Evolutionary conservation across 1,140 invertebrate species (phyloP).

Genomic region (Amphibalanus amphitrite): DNA sequence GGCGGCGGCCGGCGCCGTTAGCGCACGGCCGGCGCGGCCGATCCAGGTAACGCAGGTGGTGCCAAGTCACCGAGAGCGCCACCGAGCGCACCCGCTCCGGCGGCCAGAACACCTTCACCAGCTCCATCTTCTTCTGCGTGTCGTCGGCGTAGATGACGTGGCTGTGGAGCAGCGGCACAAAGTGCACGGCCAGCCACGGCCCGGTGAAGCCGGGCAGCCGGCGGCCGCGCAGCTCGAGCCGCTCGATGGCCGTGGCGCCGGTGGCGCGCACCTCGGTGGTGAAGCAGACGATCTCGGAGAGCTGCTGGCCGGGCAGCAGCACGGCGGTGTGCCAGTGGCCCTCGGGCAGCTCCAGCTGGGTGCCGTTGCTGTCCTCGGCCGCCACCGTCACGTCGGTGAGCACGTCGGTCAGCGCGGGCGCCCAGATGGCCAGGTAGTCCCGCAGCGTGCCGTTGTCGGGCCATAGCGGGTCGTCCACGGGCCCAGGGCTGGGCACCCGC

Average conservation of each 20-base stretch:
- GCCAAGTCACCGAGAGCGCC: not conserved
- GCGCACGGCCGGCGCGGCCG: not conserved
- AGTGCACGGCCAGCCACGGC: not conserved
- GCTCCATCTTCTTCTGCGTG: not conserved
- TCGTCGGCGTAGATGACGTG: not conserved
- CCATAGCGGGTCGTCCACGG: not conserved
- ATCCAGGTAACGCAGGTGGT: not conserved
- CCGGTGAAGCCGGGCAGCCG: not conserved
- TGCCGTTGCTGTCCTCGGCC: not conserved
- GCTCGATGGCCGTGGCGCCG: not conserved
- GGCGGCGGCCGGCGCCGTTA: too few species aligned
- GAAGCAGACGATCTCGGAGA: not conserved
- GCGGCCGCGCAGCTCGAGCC: not conserved
- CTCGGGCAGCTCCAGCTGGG: not conserved
- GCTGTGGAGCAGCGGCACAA: not conserved
- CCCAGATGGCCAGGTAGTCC: not conserved
- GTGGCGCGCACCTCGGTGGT: not conserved
- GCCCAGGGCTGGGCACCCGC: too few species aligned
- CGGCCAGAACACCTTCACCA: not conserved
- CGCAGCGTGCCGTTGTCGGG: not conserved
- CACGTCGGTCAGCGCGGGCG: not conserved
- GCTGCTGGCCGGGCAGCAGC: not conserved
- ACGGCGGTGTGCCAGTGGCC: not conserved
- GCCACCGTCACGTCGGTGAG: not conserved
- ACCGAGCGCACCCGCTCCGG: not conserved